phyloP scores from a whole-genome alignment of 2,888 invertebrate genomes.

The Temnothorax unifasciatus region DNA sequence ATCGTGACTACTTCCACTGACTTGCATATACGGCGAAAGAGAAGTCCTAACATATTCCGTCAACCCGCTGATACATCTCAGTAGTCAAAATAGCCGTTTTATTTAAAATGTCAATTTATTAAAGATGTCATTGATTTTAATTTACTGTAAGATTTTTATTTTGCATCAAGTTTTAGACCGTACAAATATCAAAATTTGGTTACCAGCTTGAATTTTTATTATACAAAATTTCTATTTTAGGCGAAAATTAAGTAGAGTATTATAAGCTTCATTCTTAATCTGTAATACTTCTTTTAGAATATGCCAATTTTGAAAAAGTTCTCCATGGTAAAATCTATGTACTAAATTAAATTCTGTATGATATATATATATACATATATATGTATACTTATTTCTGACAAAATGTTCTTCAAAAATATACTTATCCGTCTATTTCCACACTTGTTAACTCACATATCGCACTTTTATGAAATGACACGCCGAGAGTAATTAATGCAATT shows the following conservation, averaged over 20 bases:
- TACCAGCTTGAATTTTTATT: not conserved
- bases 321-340: not conserved
- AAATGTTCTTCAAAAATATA: constrained; percentile 19
- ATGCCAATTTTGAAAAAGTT: not conserved
- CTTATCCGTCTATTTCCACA: not conserved
- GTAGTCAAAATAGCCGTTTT: not conserved
- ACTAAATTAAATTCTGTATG: not conserved
- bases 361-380: not conserved
- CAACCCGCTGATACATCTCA: not conserved
- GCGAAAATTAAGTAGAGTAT: not conserved
- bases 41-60: constrained; percentile 1
- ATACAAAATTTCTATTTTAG: not conserved
- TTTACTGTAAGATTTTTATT: not conserved
- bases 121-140: not conserved
- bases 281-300: not conserved
- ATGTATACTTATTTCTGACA: not conserved
- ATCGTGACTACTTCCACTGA: constrained; percentile 43
- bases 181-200: not conserved
- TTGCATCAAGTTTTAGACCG: not conserved
- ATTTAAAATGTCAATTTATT: not conserved
- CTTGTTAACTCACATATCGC: not conserved
- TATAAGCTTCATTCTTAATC: constrained; percentile 3
- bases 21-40: constrained; percentile 24
- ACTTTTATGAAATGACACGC: constrained; percentile 28
- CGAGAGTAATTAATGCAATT: constrained; percentile 25